Base-by-base conservation (phyloP, 2,888 invertebrate genomes). In the Pristionchus entomophagus region DNA sequence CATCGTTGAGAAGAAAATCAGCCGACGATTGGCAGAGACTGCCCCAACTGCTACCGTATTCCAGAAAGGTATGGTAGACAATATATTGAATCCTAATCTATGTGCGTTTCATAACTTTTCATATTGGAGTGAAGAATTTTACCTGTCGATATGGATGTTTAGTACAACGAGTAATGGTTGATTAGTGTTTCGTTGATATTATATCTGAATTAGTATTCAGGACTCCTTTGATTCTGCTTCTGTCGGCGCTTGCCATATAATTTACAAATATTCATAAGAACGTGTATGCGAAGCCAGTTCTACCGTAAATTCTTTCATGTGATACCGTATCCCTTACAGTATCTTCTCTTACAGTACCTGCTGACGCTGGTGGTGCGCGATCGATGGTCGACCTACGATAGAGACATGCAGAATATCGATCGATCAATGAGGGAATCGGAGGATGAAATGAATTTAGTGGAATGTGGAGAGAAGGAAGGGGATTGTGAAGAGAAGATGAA, bases 41-140 rank as follows among this genome's bases (percentile, higher is more conserved):
- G 17, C 83, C 83, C 8, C 38, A 22, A 26, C 65, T 84, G 35
- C 65, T 84, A 65, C 83, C 83, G 83, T 84, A 84, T 65, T 45
- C 62, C 32, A 84, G 65, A 65, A 65, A 84, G 83, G 83, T 62
- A 38, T 12, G 41, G 35, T 26, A 51, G 38, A 45, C n/a, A n/a
- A n/a, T 32, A 29, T 10, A 49, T 49, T 49, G 17, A 49, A 49
- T 49, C 8, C 0, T 32, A 10, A 5, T 19, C 8, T 12, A 2
- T 29, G n/a, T 62, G 0, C 10, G 19, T 62, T 32, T 17, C 62
- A 0, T 4, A 32, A 32, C 10, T n/a, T 2, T 32, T 0, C 62
- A 62, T n/a, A n/a, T 1, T n/a, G 4, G 10, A n/a, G n/a, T n/a
- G n/a, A n/a, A n/a, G n/a, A n/a, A n/a, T n/a, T n/a, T n/a, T n/a